Percentiles rank a stretch among this genome's conserved stretches.
Conservation (phyloP, 2,888 invertebrate species). For the Pyrocoelia pectoralis region DNA sequence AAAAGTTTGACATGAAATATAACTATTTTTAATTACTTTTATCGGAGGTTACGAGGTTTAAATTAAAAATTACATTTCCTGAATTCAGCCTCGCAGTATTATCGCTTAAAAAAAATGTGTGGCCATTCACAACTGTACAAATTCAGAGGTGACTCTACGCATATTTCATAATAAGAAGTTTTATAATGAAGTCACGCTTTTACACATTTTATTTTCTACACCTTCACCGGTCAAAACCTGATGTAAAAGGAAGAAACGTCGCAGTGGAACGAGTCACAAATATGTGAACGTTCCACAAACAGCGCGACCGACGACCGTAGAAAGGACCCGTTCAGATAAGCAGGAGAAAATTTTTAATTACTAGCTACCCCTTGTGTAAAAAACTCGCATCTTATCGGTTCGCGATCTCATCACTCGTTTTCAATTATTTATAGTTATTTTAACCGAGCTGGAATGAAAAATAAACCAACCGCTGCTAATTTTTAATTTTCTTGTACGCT, state of each 20-base stretch:
- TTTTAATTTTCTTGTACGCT: constrained; percentile 44
- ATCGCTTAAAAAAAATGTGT: constrained; percentile 15
- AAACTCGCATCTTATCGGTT: constrained; percentile 50
- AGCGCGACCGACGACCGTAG: constrained; percentile 17
- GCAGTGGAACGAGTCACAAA: neutral
- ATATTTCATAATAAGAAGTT: neutral
- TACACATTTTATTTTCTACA: neutral
- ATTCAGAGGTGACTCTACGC: neutral
- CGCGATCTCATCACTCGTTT: constrained; percentile 54
- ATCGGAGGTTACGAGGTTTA: constrained; percentile 40
- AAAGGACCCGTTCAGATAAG: constrained; percentile 24
- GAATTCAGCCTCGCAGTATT: constrained; percentile 27
- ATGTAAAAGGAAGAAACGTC: too few relatives aligned
- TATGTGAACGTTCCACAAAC: constrained; percentile 28
- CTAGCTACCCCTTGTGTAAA: constrained; percentile 35
- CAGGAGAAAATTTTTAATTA: constrained; percentile 41
- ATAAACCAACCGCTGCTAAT: constrained; percentile 52
- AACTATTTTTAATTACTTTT: constrained; percentile 42
- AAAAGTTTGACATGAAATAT: constrained; percentile 29
- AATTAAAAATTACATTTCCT: constrained; percentile 51
- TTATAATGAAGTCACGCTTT: constrained; percentile 7
- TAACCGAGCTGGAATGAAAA: constrained; percentile 53
- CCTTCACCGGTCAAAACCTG: too few relatives aligned
- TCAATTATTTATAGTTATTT: constrained; percentile 59
- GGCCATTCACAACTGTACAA: neutral